Base-by-base conservation (phyloP, 2,888 invertebrate genomes). In the Erebia epiphron region DNA sequence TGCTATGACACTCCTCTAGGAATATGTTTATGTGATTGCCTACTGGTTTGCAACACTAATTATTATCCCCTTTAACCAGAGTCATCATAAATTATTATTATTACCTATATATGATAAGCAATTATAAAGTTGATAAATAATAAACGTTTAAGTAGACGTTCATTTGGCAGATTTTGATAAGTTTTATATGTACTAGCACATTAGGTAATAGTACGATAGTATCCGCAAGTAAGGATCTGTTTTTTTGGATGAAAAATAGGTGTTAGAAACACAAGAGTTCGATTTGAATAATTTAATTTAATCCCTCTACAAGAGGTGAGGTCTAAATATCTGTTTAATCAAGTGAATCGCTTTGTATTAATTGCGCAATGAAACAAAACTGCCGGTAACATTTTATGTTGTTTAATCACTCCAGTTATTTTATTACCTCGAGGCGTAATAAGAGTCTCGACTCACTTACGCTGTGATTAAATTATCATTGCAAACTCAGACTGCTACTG, bases 401-500 rank as follows among this genome's bases (percentile, higher is more conserved):
- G 79, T 78, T 83, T 82, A 82, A 84, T 85, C 72, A 73, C 69
- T 67, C 72, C 46, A 67, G 65, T 68, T 72, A 70, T 72, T 73
- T 73, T 73, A 82, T 84, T 83, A 67, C 67, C 57, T 84, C 78
- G 80, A 83, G 84, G 57, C 67, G 46, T 58, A 58, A 67, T 67
- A 67, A 67, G 57, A 67, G 67, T 80, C 80, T 80, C 80, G 80
- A 79, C 82, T 86, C 85, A 84, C 77, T 89, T 88, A 87, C 83
- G 87, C 82, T 81, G 83, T 85, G 87, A 91, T 92, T 91, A 90
- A 91, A 91, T 92, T 91, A 91, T 90, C 87, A 91, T 91, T 91
- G 89, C 90, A 90, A 91, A 90, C 86, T 88, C 84, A 80, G 83
- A 82, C 82, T 80, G 78, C 79, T 83, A 77, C 82, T 66, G 78